These are phyloP conservation scores for Meloidogyne exigua DNA, from an alignment of 1,140 invertebrate species.

Conservation along the genomic window DNA sequence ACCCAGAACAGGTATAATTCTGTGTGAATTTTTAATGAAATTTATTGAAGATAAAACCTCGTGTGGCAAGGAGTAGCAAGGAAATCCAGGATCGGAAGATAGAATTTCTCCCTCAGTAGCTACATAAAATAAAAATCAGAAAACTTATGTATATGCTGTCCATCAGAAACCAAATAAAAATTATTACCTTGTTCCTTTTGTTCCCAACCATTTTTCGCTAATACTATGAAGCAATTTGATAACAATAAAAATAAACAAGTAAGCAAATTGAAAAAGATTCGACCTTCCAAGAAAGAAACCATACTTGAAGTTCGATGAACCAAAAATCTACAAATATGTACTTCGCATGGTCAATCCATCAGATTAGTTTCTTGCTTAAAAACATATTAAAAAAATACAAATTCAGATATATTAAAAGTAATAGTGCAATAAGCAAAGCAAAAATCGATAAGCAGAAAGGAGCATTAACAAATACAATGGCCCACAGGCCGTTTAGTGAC, in stretches of 20 bases:
- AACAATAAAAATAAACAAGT: background rate
- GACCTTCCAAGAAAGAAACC: background rate
- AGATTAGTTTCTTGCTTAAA: too few relatives aligned
- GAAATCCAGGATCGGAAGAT: constrained; percentile 57
- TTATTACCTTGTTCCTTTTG: background rate
- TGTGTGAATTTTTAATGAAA: background rate
- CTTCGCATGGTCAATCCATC: background rate
- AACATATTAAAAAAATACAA: too few relatives aligned
- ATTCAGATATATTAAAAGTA: too few relatives aligned
- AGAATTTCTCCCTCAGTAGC: constrained; percentile 50
- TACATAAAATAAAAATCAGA: too few relatives aligned
- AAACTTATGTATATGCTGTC: too few relatives aligned
- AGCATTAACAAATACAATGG: background rate
- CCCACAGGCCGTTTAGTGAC: background rate
- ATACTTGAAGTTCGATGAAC: background rate
- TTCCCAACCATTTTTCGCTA: background rate
- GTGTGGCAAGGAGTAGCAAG: constrained; percentile 58
- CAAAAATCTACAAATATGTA: too few relatives aligned
- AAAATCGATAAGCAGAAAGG: background rate
- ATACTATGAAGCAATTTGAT: background rate
- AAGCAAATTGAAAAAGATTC: background rate
- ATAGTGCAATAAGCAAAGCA: background rate
- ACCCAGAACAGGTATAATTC: constrained; percentile 60
- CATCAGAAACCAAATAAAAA: too few relatives aligned
- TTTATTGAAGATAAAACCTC: constrained; percentile 26